Evolutionary conservation across 2,113 vertebrate genomes (phyloP).

Genomic region (Phainopepla nitens): DNA sequence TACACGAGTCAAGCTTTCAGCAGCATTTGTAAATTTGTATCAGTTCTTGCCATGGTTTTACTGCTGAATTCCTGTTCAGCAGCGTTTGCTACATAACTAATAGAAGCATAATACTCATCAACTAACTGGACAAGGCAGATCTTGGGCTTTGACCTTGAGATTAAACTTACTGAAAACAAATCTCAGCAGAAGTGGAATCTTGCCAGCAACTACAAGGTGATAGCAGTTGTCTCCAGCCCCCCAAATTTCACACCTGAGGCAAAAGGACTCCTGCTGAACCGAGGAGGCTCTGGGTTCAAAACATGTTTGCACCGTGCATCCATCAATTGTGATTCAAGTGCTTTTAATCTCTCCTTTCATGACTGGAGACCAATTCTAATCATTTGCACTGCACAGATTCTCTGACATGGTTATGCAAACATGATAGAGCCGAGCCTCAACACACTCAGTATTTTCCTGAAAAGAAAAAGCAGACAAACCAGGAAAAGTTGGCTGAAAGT

Average conservation of each 20-base stretch:
- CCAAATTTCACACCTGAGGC: neutral
- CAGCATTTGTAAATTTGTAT: neutral
- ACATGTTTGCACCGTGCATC: accelerated
- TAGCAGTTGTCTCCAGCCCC: neutral
- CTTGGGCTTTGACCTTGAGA: neutral
- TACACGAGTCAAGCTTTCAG: neutral
- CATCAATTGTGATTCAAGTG: neutral
- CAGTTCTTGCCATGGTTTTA: neutral
- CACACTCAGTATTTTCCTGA: neutral
- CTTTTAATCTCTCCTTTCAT: neutral
- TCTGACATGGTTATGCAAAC: neutral
- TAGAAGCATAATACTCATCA: neutral
- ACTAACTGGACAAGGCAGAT: neutral
- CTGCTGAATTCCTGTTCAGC: neutral
- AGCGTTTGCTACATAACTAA: accelerated
- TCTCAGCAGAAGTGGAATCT: neutral
- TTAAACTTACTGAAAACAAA: neutral
- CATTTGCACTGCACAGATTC: neutral
- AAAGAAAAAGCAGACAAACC: neutral
- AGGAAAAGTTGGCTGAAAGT: neutral
- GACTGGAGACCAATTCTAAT: neutral
- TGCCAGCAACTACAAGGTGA: neutral
- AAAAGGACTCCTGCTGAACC: neutral
- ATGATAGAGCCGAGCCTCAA: neutral
- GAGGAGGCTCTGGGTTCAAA: neutral